Percentiles rank a stretch among this genome's conserved stretches.
phyloP scores from a whole-genome alignment of 92 coral and sea anemone species.

The Zoanthus sociatus region DNA sequence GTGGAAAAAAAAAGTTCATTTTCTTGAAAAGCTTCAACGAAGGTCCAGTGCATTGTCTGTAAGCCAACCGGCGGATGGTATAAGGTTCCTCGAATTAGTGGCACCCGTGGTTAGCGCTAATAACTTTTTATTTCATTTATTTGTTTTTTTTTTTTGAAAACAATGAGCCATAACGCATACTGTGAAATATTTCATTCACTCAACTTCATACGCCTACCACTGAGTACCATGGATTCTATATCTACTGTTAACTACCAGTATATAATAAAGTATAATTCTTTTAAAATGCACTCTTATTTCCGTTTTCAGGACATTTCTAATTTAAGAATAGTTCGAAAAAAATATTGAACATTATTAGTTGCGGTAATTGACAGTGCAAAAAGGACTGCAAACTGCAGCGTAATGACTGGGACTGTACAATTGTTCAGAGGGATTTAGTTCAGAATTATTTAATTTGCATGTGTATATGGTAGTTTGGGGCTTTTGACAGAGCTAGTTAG shows the following conservation, averaged over 20 bases:
- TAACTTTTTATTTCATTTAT: background rate
- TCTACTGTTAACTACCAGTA: background rate
- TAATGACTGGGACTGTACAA: background rate
- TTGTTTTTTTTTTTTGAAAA: slow-evolving; percentile 7
- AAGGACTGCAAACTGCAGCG: background rate
- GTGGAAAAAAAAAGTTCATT: slow-evolving; percentile 70
- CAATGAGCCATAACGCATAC: slow-evolving; percentile 1
- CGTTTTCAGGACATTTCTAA: background rate
- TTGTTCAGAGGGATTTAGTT: background rate
- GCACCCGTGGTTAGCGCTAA: slow-evolving; percentile 32
- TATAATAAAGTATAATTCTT: too few species aligned
- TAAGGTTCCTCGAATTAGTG: slow-evolving; percentile 7
- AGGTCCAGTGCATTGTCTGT: slow-evolving; percentile 1
- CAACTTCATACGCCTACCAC: background rate
- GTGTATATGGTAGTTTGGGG: too few species aligned
- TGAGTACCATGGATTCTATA: background rate
- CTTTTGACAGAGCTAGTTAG: background rate
- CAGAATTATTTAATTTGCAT: too few species aligned
- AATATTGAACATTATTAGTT: background rate
- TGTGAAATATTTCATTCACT: background rate
- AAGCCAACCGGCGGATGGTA: slow-evolving; percentile 28
- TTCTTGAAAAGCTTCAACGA: slow-evolving; percentile 18
- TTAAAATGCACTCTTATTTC: too few species aligned
- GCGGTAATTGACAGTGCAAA: background rate
- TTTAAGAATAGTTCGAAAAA: background rate